Percentiles rank a stretch among this genome's conserved stretches.
Evolutionary conservation across 2,797 vertebrate genomes (phyloP).

Genomic region (Onychomys leucogaster): DNA sequence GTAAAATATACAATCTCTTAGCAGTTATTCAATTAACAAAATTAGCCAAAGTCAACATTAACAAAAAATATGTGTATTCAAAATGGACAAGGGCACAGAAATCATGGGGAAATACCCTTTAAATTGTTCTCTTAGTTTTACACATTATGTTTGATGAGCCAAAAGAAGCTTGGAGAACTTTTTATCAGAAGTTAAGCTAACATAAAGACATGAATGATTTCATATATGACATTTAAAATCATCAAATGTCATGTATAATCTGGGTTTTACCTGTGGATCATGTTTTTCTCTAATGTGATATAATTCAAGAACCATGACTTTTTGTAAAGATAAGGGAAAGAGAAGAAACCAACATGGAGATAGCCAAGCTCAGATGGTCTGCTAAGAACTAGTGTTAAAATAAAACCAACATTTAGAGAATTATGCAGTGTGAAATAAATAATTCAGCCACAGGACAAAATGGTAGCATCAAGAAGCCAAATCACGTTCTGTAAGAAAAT

Average conservation of each 20-base stretch:
- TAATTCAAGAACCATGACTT: neutral
- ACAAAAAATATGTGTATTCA: neutral
- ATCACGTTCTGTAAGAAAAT: slow-evolving; percentile 95
- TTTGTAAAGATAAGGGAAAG: neutral
- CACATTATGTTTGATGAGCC: neutral
- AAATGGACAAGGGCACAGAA: neutral
- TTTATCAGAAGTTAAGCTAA: neutral
- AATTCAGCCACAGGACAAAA: slow-evolving; percentile 99
- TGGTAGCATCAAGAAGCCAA: slow-evolving; percentile 97
- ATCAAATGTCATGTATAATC: neutral
- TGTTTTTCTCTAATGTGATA: neutral
- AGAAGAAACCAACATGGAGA: slow-evolving; percentile 94
- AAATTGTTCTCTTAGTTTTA: neutral
- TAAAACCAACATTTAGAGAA: slow-evolving; percentile 97
- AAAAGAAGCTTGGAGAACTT: neutral
- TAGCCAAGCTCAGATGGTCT: slow-evolving; percentile 97
- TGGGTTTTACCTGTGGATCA: neutral
- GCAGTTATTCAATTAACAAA: neutral
- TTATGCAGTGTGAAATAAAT: slow-evolving; percentile 99
- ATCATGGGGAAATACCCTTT: no score
- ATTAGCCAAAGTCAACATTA: neutral
- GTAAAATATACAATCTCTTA: neutral
- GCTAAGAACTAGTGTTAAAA: slow-evolving; percentile 97
- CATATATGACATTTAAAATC: neutral
- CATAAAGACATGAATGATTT: neutral